phyloP scores from a whole-genome alignment of 2,888 invertebrate species.

The Drosophila nigricruria region DNA sequence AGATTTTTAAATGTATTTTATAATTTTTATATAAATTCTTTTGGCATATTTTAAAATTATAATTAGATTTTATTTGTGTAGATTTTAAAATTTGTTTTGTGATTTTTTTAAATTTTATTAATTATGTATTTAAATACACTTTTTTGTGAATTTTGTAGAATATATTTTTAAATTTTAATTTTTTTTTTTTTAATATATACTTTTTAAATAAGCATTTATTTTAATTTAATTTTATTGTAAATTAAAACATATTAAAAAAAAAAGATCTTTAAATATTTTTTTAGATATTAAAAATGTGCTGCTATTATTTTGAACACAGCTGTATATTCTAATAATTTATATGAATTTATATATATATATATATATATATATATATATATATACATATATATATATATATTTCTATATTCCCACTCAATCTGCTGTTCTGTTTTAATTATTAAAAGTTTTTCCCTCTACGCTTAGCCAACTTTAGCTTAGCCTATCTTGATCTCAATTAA shows the following conservation, averaged over 20 bases:
- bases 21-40: not conserved
- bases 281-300: too few relatives aligned
- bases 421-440: not conserved
- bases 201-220: too few relatives aligned
- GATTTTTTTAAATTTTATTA: not conserved
- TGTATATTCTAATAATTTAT: too few relatives aligned
- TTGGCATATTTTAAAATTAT: not conserved
- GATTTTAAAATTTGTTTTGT: not conserved
- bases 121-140: not conserved
- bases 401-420: not conserved
- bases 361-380: too few relatives aligned
- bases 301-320: too few relatives aligned
- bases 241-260: too few relatives aligned
- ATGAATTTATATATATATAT: too few relatives aligned
- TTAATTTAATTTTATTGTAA: too few relatives aligned
- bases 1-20: not conserved
- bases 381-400: not conserved
- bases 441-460: not conserved
- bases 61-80: not conserved
- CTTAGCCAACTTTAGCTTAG: not conserved
- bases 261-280: too few relatives aligned
- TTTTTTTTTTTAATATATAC: not conserved
- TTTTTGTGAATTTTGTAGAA: too few relatives aligned
- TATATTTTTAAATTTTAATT: too few relatives aligned
- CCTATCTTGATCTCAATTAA: conserved; percentile 34